Evolutionary conservation across 2,888 invertebrate genomes (phyloP), one percentile per base, ranked within the genome.

Genomic region (Archips xylosteana): DNA sequence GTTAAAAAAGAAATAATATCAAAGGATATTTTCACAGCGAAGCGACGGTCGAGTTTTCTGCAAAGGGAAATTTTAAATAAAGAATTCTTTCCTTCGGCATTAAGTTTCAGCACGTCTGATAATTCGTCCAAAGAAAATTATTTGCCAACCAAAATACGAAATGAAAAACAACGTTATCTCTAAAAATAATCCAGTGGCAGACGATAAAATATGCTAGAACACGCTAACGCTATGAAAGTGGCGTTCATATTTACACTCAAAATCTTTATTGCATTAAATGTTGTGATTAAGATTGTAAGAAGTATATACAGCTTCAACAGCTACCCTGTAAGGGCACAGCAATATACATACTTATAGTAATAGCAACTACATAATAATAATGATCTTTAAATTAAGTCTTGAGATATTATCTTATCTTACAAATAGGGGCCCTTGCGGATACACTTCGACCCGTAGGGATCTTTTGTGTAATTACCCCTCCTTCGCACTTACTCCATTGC

Each of bases 1-100:
- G 42, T 74, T 64, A 65, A 69, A 64, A 54, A 42, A 69, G 32
- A 63, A 74, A 74, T 64, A 69, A 74, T 65, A 73, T 70, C 69
- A 74, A 74, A 74, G 59, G 64, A 60, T 60, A 42, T 59, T 63
- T 59, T 64, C 39, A 54, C 57, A 49, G 23, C 62, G 62, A 62
- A 73, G 57, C 67, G 72, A n/a, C 63, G 61, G 62, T 34, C 57
- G 59, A 73, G 72, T 73, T 73, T 68, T 47, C 47, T 63, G 59
- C 49, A 60, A 68, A 59, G 54, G 54, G 51, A 73, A 59, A 57
- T 36, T 57, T 68, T 13, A 63, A 68, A 63, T 62, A 59, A 65
- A 66, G n/a, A 66, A 67, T 67, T 62, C 15, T 66, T 71, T 71
- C 51, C 65, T 62, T 67, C 39, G n/a, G 45, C 34, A 32, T 67